phyloP scores from a whole-genome alignment of 2,888 invertebrate species.

The Lasiommata megera region DNA sequence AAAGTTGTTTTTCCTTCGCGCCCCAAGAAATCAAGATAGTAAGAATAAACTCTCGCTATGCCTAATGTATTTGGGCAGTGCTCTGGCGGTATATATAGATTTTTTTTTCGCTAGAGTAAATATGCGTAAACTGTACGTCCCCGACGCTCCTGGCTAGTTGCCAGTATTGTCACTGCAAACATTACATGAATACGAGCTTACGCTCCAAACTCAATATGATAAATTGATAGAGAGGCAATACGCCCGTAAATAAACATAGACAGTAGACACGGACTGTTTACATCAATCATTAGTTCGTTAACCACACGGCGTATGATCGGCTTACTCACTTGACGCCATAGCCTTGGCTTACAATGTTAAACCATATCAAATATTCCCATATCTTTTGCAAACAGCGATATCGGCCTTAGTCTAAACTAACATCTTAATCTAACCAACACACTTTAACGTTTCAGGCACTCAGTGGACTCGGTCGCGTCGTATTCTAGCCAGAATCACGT shows the following conservation, averaged over 20 bases:
- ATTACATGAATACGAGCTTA: slow-evolving; percentile 6
- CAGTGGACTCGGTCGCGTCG: slow-evolving; percentile 82
- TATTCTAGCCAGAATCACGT: slow-evolving; percentile 82
- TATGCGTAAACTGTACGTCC: slow-evolving; percentile 21
- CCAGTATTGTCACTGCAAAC: slow-evolving; percentile 26
- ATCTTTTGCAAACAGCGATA: slow-evolving; percentile 19
- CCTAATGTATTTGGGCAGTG: slow-evolving; percentile 6
- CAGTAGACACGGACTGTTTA: neutral
- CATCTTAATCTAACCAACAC: slow-evolving; percentile 61
- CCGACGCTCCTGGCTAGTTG: slow-evolving; percentile 30
- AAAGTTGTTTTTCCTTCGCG: neutral
- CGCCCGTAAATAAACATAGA: slow-evolving; percentile 6
- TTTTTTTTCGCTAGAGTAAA: slow-evolving; percentile 21
- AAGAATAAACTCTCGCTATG: neutral
- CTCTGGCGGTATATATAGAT: slow-evolving; percentile 4
- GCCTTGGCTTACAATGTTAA: neutral
- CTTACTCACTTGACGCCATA: neutral
- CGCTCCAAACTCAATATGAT: slow-evolving; percentile 2
- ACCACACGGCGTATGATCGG: slow-evolving; percentile 4
- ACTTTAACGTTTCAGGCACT: slow-evolving; percentile 75
- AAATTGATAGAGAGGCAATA: slow-evolving; percentile 7
- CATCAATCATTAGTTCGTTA: slow-evolving; percentile 7
- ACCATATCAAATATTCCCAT: neutral
- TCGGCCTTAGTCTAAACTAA: slow-evolving; percentile 20
- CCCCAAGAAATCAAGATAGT: neutral